Conservation (phyloP, 2,113 vertebrate species). For the Hucho hucho region DNA sequence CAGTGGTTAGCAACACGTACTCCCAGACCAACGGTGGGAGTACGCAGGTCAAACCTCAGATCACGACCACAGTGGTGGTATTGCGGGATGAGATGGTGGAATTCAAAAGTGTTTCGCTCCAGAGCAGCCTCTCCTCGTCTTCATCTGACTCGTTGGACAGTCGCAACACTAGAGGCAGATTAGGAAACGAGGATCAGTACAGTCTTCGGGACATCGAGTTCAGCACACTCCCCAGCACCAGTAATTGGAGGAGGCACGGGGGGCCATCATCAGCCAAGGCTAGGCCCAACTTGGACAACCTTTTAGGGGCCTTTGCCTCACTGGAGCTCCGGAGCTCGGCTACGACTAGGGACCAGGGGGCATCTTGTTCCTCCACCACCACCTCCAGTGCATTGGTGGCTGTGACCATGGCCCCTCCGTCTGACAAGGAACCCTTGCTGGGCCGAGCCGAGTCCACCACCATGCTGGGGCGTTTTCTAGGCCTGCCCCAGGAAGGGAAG, state of each 20-base stretch:
- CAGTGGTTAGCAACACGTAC: constrained; percentile 84
- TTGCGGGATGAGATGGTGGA: constrained; percentile 87
- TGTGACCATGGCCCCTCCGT: constrained; percentile 74
- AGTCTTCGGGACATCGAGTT: constrained; percentile 76
- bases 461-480: constrained; percentile 82
- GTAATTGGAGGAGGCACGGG: constrained; percentile 84
- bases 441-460: constrained; percentile 77
- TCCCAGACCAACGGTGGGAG: constrained; percentile 86
- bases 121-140: constrained; percentile 86
- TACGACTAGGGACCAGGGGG: constrained; percentile 74
- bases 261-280: constrained; percentile 76
- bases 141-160: constrained; percentile 84
- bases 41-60: constrained; percentile 40
- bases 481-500: constrained; percentile 87
- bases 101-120: constrained; percentile 84
- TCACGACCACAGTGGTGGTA: constrained; percentile 82
- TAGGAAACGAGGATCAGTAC: constrained; percentile 67
- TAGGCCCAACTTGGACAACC: constrained; percentile 86
- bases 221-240: constrained; percentile 79
- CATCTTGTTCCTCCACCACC: constrained; percentile 36
- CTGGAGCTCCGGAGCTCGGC: constrained; percentile 84
- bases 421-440: constrained; percentile 93
- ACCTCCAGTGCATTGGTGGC: constrained; percentile 44
- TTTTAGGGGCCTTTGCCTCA: constrained; percentile 93
- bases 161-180: constrained; percentile 75